Percentiles rank a stretch among this genome's conserved stretches.
Evolutionary conservation across 2,113 vertebrate species (phyloP).

Genomic region (Lepus timidus): DNA sequence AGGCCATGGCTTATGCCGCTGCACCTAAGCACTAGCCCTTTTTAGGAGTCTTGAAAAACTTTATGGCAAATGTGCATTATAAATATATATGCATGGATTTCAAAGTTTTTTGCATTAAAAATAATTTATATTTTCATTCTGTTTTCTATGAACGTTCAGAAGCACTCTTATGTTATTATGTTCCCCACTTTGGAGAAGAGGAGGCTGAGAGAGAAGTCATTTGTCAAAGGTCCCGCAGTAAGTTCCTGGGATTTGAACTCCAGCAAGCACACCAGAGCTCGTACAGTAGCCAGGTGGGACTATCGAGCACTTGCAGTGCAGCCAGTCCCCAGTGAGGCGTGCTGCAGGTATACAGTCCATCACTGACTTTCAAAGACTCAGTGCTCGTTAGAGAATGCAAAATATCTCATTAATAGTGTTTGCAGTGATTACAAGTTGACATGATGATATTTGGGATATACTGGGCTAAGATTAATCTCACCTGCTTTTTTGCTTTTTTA

Average conservation of each 20-base stretch:
- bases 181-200: not conserved
- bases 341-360: not conserved
- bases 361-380: not conserved
- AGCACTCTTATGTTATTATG: not conserved
- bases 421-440: not conserved
- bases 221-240: not conserved
- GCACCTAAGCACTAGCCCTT: too few relatives aligned
- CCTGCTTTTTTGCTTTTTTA: not conserved
- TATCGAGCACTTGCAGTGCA: not conserved
- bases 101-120: too few relatives aligned
- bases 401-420: not conserved
- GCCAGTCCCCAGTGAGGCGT: not conserved
- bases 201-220: not conserved
- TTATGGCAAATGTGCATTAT: too few relatives aligned
- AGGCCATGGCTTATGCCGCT: too few relatives aligned
- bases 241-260: not conserved
- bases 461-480: conserved; percentile 17
- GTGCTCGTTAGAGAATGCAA: not conserved
- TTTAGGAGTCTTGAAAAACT: too few relatives aligned
- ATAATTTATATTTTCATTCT: too few relatives aligned
- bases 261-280: not conserved
- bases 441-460: not conserved
- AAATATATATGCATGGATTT: too few relatives aligned
- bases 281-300: not conserved
- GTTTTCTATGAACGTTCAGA: too few relatives aligned